Evolutionary conservation across 2,888 invertebrate species (phyloP).

Genomic region (Synanthedon formicaeformis): DNA sequence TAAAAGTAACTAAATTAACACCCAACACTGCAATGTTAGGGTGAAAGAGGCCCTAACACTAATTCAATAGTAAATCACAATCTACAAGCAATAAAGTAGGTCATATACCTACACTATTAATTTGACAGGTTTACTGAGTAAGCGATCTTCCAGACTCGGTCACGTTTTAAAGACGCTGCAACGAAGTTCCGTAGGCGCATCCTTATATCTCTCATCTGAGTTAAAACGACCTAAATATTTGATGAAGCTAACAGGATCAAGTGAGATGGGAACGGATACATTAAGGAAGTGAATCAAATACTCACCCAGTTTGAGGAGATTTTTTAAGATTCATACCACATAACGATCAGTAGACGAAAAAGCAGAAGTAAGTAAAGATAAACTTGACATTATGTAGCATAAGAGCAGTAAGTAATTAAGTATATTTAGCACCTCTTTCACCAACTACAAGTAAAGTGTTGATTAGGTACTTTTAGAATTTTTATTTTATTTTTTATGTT

Average conservation of each 20-base stretch:
- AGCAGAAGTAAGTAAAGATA: slow-evolving; percentile 7
- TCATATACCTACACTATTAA: neutral
- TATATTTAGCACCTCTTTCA: too few relatives aligned
- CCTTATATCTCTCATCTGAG: slow-evolving; percentile 44
- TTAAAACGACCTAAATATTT: slow-evolving; percentile 64
- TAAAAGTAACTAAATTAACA: too few relatives aligned
- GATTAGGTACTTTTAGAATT: too few relatives aligned
- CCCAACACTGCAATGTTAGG: too few relatives aligned
- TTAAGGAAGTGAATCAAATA: slow-evolving; percentile 35
- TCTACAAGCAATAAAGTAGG: neutral
- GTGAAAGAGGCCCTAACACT: too few relatives aligned
- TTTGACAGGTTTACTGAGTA: neutral
- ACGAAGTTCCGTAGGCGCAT: slow-evolving; percentile 29
- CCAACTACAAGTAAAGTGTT: too few relatives aligned
- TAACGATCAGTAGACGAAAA: slow-evolving; percentile 42
- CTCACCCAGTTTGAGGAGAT: slow-evolving; percentile 52
- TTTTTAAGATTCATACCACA: slow-evolving; percentile 57
- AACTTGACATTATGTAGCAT: neutral
- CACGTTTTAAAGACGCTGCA: slow-evolving; percentile 32
- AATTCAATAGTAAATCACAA: neutral
- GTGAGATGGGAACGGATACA: slow-evolving; percentile 46
- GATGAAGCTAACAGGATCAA: slow-evolving; percentile 61
- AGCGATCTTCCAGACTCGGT: slow-evolving; percentile 1
- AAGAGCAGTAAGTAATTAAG: too few relatives aligned
- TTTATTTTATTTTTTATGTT: too few relatives aligned